Evolutionary conservation across 2,113 vertebrate genomes (phyloP), one percentile per base, ranked within the genome.

Genomic region (Aramus guarauna): DNA sequence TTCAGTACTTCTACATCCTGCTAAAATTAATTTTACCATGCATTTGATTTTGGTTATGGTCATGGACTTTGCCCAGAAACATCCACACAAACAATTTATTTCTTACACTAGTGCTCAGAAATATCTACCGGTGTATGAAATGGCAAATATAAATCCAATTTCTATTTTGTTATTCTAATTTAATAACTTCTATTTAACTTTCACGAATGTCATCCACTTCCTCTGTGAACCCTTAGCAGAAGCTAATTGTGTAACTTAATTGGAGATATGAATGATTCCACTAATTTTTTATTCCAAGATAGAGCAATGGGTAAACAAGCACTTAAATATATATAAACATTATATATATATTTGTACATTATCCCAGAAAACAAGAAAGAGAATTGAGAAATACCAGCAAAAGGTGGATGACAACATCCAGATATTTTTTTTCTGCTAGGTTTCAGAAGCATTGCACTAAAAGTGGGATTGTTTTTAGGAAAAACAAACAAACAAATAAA

Each of bases 391-490:
- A 58, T 64, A 69, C 1, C 27, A 84, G 39, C 4, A 76, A 80
- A 78, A 71, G 9, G 15, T 53, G 26, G 37, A 66, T 74, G 16
- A 45, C 18, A 45, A 73, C 23, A 66, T 6, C 6, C 12, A 60
- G 23, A 2, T 3, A 0, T 20, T 45, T 81, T 86, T 86, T 80
- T 60, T 29, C 41, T 29, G 11, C 2, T 10, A 86, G 18, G 30
- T 75, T 94, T 81, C 76, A 88, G 64, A 92, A 37, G 16, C 21
- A 75, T 34, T 76, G 29, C 26, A 71, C 8, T 80, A 32, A 59
- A 88, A 71, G 12, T 32, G 12, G 36, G 15, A 27, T 0, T 0
- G 0, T 0, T 37, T 53, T 45, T 19, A 11, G 8, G 6, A 15
- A 10, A 71, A 45, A 27, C 19, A 16, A 27, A 52, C 26, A 13